Evolutionary conservation across 2,888 invertebrate species (phyloP).

Genomic region (Protonemura montana): DNA sequence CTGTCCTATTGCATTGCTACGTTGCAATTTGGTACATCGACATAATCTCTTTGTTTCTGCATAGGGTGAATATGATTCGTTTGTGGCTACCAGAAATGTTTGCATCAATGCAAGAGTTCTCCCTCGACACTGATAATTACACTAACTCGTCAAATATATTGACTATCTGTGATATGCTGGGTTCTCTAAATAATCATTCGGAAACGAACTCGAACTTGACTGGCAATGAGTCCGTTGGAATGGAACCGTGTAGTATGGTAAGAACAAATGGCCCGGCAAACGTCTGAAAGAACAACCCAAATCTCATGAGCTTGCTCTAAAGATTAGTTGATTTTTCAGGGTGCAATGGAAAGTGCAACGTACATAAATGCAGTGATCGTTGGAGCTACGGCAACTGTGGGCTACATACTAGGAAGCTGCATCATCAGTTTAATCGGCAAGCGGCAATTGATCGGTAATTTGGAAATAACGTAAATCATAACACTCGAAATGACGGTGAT

Average conservation of each 20-base stretch:
- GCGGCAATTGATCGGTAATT: conserved; percentile 64
- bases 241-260: conserved; percentile 34
- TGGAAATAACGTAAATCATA: too few species aligned
- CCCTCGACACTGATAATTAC: not conserved
- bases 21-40: too few species aligned
- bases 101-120: conserved; percentile 60
- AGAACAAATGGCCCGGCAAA: not conserved
- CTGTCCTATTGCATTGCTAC: not conserved
- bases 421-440: conserved; percentile 64
- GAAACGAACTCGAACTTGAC: too few species aligned
- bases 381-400: conserved; percentile 67
- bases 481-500: too few species aligned
- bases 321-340: conserved; percentile 52
- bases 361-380: conserved; percentile 76
- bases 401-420: conserved; percentile 68
- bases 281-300: too few species aligned
- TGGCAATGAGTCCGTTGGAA: not conserved
- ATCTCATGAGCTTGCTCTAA: too few species aligned
- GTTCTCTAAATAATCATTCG: conserved; percentile 42
- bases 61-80: conserved; percentile 78
- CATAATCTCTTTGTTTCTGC: conserved; percentile 50
- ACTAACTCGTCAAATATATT: not conserved
- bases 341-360: conserved; percentile 65
- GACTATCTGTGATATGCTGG: conserved; percentile 51
- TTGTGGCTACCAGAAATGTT: conserved; percentile 89